Conservation (phyloP, 2,113 vertebrate species). For the Scomber japonicus region DNA sequence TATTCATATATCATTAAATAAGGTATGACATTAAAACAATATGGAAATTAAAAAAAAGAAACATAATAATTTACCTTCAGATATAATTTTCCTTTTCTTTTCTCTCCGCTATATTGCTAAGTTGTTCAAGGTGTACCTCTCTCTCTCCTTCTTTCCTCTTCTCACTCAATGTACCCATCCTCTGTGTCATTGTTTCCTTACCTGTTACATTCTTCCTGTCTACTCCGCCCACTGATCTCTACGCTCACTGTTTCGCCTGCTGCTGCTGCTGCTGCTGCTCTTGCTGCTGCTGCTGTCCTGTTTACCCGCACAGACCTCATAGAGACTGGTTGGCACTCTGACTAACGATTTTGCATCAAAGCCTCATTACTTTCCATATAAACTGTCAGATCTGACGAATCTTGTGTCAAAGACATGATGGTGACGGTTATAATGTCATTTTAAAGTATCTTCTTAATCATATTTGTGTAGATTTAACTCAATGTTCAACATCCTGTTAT, state of each 20-base stretch:
- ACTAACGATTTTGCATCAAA: conserved; percentile 41
- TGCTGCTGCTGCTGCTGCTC: too few species aligned
- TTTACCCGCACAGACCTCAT: conserved; percentile 8
- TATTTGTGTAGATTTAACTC: background rate
- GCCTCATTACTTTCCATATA: conserved; percentile 57
- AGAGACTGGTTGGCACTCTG: background rate
- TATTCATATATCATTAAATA: background rate
- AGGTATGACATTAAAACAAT: background rate
- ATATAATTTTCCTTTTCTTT: conserved; percentile 9
- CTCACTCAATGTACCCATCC: conserved; percentile 37
- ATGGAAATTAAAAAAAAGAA: background rate
- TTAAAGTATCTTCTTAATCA: background rate
- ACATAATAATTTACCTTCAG: conserved; percentile 48
- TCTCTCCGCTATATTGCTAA: conserved; percentile 34
- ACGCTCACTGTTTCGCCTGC: too few species aligned
- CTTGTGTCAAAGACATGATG: background rate
- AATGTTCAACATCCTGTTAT: too few species aligned
- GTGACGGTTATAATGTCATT: background rate
- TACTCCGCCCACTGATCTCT: conserved; percentile 50
- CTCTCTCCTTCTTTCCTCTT: conserved; percentile 19
- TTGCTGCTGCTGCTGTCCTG: background rate
- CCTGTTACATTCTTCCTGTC: conserved; percentile 59
- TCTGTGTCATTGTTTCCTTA: conserved; percentile 78
- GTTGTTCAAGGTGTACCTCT: conserved; percentile 51
- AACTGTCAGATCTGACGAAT: conserved; percentile 27